Evolutionary conservation across 2,113 vertebrate genomes (phyloP), one percentile per base, ranked within the genome.

Genomic region (Anas platyrhynchos): DNA sequence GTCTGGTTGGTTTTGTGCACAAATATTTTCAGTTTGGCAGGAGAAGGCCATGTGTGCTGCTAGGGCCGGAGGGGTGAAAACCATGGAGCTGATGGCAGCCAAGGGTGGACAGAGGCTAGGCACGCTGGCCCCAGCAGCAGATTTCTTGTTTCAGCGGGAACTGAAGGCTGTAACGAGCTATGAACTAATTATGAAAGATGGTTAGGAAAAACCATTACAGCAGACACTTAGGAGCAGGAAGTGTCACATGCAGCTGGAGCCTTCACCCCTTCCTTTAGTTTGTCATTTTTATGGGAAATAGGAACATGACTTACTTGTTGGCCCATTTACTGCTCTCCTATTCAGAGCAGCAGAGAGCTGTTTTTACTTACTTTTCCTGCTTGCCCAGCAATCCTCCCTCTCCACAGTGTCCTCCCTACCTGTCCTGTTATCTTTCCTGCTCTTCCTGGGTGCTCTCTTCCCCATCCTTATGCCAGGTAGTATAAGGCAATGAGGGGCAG

Each of bases 121-220:
- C 3, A 2, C 29, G 3, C n/a, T 9, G 8, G 31, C 11, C 31
- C 56, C 3, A 2, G 14, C 34, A 43, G 38, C 29, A 21, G 38
- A 13, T 26, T 41, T 55, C 11, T 0, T 8, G 31, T 21, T 61
- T 71, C 4, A 7, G 34, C 5, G 65, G 63, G 75, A 76, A 18
- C 18, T 16, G 48, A 20, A 68, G 66, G 8, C 3, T 63, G 44
- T 17, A 44, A 50, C 4, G 84, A 74, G 58, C 58, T 44, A 11
- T 2, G 56, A 65, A n/a, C 9, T 23, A 32, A 34, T 16, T 0
- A 0, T 11, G 8, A 22, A 8, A 11, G 73, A 29, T 5, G 13
- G 32, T 81, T 31, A 71, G 66, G 55, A 90, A 74, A 81, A 81
- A 46, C 34, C 59, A 34, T 43, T 34, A 16, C 6, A 38, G 66